Conservation (phyloP, 2,113 vertebrate genomes). For the Takifugu flavidus region DNA sequence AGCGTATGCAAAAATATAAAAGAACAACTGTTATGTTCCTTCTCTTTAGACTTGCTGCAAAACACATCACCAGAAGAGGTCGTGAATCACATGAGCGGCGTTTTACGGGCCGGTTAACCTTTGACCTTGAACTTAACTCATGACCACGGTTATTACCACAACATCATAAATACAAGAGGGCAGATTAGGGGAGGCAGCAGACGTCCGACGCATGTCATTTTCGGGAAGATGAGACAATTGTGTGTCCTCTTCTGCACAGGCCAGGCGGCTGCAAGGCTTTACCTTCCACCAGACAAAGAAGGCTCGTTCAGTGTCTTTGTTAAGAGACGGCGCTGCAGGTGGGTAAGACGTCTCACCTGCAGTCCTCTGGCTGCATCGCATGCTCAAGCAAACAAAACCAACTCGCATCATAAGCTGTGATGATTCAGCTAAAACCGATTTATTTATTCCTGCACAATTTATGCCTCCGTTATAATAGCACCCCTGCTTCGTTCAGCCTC, state of each 20-base stretch:
- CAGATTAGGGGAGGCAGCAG: not conserved
- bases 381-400: not conserved
- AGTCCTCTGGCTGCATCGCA: slow-evolving; percentile 30
- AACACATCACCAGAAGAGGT: not conserved
- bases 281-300: slow-evolving; percentile 21
- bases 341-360: slow-evolving; percentile 16
- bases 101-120: slow-evolving; percentile 12
- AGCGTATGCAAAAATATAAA: too few species aligned
- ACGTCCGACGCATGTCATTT: too few species aligned
- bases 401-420: not conserved
- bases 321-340: not conserved
- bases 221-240: not conserved
- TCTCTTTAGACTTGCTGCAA: not conserved
- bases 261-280: too few species aligned
- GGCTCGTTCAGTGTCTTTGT: slow-evolving; percentile 22
- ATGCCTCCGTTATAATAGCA: too few species aligned
- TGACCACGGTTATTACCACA: not conserved
- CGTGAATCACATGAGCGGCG: slow-evolving; percentile 10
- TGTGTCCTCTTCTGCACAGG: not conserved
- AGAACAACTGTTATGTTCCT: too few species aligned
- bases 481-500: too few species aligned
- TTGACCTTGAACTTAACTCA: slow-evolving; percentile 23
- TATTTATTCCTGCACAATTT: too few species aligned
- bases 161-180: slow-evolving; percentile 4
- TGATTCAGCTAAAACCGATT: not conserved